Conservation (phyloP, 2,113 vertebrate species). For the Cettia cetti region DNA sequence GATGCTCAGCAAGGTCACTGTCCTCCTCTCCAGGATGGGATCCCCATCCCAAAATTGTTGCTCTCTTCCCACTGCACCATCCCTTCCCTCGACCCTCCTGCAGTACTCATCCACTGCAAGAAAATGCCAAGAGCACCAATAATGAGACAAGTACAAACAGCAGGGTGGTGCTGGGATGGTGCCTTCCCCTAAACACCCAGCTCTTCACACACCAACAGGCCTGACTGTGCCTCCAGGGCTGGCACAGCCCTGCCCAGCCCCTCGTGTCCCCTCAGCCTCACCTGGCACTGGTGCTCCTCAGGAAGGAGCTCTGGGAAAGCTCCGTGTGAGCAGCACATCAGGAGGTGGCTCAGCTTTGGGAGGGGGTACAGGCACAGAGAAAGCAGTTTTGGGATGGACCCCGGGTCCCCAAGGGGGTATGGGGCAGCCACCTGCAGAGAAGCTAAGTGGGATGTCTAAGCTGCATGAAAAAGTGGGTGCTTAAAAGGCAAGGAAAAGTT, state of each 20-base stretch:
- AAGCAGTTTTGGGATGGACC: not conserved
- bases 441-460: not conserved
- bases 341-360: not conserved
- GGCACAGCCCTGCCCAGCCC: constrained; percentile 46
- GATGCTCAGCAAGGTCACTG: constrained; percentile 85
- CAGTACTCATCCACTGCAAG: constrained; percentile 89
- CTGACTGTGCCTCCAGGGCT: constrained; percentile 45
- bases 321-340: not conserved
- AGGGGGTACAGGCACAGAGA: not conserved
- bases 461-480: not conserved
- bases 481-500: not conserved
- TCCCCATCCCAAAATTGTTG: constrained; percentile 87
- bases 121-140: constrained; percentile 86
- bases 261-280: not conserved
- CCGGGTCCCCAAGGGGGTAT: accelerated
- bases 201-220: constrained; percentile 76
- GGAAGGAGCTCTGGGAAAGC: not conserved
- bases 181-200: constrained; percentile 80
- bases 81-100: constrained; percentile 74
- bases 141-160: constrained; percentile 98
- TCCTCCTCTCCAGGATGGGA: constrained; percentile 82
- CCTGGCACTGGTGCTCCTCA: not conserved
- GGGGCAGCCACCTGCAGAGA: not conserved
- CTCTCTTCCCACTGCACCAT: constrained; percentile 72
- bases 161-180: constrained; percentile 69